Conservation (phyloP, 2,113 vertebrate species). For the Campylorhamphus procurvoides region DNA sequence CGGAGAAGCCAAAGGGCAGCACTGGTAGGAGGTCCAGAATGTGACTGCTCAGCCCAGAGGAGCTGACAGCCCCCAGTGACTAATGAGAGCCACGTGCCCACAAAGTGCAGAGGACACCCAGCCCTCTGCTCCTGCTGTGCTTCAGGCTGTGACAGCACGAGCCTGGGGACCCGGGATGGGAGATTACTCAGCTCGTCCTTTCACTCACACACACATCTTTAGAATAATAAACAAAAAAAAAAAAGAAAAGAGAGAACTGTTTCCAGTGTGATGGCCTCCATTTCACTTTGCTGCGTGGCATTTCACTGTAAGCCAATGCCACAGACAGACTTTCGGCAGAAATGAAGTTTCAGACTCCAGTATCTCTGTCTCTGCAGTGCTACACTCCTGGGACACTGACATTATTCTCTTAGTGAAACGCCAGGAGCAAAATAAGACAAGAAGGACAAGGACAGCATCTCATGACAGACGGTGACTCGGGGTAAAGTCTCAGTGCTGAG, state of each 20-base stretch:
- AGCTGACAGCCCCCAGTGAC: not conserved
- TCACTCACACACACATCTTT: not conserved
- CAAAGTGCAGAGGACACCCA: not conserved
- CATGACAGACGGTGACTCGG: not conserved
- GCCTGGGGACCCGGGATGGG: not conserved
- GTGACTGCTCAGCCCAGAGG: not conserved
- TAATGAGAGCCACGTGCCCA: not conserved
- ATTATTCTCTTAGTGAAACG: not conserved
- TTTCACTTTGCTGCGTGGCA: not conserved
- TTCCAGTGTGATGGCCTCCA: not conserved
- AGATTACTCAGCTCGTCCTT: not conserved
- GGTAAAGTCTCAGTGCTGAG: not conserved
- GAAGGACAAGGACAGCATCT: conserved; percentile 55
- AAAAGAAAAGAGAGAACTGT: not conserved
- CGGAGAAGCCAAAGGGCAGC: not conserved
- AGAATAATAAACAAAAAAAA: not conserved
- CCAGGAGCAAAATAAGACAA: conserved; percentile 39
- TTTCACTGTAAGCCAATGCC: not conserved
- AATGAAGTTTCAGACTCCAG: not conserved
- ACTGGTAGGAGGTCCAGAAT: not conserved
- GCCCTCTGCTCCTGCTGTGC: not conserved
- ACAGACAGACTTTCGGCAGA: not conserved
- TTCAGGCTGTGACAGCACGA: rapidly evolving
- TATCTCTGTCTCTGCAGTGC: not conserved
- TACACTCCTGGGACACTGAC: not conserved